These are phyloP conservation scores for Phortica magna DNA, from an alignment of 2,888 invertebrate genomes.

Conservation along the genomic window DNA sequence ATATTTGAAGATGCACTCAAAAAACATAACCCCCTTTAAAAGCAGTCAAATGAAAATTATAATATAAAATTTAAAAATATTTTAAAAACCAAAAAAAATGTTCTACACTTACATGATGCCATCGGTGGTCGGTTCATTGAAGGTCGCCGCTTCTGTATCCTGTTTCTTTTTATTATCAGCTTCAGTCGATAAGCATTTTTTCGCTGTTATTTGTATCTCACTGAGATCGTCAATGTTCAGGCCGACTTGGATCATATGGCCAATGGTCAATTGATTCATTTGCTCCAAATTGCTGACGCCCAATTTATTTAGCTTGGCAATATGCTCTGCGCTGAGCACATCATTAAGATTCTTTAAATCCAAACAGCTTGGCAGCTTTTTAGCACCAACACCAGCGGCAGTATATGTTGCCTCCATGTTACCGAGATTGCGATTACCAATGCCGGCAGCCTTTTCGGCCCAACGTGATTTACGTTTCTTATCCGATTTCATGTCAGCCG, in stretches of 20 bases:
- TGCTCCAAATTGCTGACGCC: slow-evolving; percentile 83
- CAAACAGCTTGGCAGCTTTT: slow-evolving; percentile 77
- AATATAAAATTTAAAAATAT: neutral
- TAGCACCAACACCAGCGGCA: slow-evolving; percentile 52
- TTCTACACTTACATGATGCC: neutral
- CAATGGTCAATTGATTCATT: slow-evolving; percentile 81
- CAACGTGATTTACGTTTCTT: slow-evolving; percentile 77
- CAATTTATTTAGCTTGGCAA: slow-evolving; percentile 81
- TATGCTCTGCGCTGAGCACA: slow-evolving; percentile 81
- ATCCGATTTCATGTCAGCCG: slow-evolving; percentile 51
- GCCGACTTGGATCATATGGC: slow-evolving; percentile 82
- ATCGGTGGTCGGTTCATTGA: neutral
- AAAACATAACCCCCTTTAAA: no score
- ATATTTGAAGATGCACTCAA: neutral
- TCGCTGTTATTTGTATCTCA: slow-evolving; percentile 82
- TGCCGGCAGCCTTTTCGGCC: slow-evolving; percentile 60
- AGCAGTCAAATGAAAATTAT: no score
- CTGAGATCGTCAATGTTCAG: slow-evolving; percentile 81
- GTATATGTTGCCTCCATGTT: slow-evolving; percentile 40
- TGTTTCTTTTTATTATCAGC: neutral
- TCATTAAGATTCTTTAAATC: slow-evolving; percentile 81
- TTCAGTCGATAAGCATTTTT: slow-evolving; percentile 68
- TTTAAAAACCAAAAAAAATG: neutral
- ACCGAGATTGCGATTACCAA: slow-evolving; percentile 7
- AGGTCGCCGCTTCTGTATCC: neutral